phyloP scores from a whole-genome alignment of 2,113 vertebrate genomes.

The Dascyllus trimaculatus region DNA sequence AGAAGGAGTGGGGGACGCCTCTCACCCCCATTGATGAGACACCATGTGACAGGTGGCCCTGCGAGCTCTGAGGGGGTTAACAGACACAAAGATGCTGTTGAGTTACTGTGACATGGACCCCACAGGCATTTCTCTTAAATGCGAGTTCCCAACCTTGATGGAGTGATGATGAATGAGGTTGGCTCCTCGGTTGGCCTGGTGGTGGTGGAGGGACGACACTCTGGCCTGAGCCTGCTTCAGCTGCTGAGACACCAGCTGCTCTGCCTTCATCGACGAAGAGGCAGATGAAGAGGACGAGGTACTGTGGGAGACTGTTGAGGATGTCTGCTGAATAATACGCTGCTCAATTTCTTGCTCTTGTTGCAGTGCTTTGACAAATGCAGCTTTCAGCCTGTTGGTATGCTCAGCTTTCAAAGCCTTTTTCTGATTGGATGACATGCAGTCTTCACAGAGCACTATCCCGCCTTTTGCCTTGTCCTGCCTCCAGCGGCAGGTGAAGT shows the following conservation, averaged over 20 bases:
- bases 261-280: slow-evolving; percentile 67
- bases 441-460: slow-evolving; percentile 93
- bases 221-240: slow-evolving; percentile 82
- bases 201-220: slow-evolving; percentile 76
- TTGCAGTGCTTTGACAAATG: slow-evolving; percentile 96
- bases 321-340: slow-evolving; percentile 90
- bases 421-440: slow-evolving; percentile 97
- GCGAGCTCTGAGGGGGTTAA: slow-evolving; percentile 75
- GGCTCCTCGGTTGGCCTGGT: slow-evolving; percentile 84
- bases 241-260: slow-evolving; percentile 82
- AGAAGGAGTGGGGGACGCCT: slow-evolving; percentile 91
- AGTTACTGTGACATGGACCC: not conserved
- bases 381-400: slow-evolving; percentile 95
- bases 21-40: slow-evolving; percentile 82
- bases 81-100: not conserved
- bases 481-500: slow-evolving; percentile 98
- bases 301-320: slow-evolving; percentile 80
- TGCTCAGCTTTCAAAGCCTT: slow-evolving; percentile 95
- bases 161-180: slow-evolving; percentile 87
- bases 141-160: slow-evolving; percentile 86
- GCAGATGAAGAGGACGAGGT: slow-evolving; percentile 76
- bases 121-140: not conserved
- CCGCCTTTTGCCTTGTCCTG: slow-evolving; percentile 93
- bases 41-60: slow-evolving; percentile 90
- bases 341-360: slow-evolving; percentile 99